Percentiles rank a stretch among this genome's conserved stretches.
Evolutionary conservation across 2,888 invertebrate genomes (phyloP).

Genomic region (Trimorus sp.): DNA sequence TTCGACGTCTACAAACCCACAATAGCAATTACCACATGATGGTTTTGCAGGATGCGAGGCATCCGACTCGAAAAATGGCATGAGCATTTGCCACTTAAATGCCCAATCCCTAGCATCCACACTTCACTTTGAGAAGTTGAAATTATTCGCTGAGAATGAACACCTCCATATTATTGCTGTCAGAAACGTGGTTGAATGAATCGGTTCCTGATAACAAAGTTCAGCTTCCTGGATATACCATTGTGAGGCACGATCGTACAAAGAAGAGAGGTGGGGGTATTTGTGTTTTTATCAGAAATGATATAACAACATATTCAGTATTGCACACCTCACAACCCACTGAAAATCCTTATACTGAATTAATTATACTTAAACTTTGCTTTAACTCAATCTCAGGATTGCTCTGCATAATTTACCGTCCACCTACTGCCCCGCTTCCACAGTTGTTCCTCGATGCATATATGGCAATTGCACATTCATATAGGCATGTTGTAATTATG

Average conservation of each 20-base stretch:
- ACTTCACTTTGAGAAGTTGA: not conserved
- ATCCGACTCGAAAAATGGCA: too few species aligned
- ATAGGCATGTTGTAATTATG: not conserved
- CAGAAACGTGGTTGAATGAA: slow-evolving; percentile 3
- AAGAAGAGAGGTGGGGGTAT: not conserved
- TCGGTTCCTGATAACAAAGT: not conserved
- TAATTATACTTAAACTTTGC: not conserved
- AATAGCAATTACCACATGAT: not conserved
- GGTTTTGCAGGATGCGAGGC: too few species aligned
- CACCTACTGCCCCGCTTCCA: not conserved
- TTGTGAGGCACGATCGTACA: not conserved
- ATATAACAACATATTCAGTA: not conserved
- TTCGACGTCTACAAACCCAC: too few species aligned
- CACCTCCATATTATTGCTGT: not conserved
- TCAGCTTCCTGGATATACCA: not conserved
- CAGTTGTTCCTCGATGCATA: not conserved
- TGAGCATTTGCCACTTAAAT: not conserved
- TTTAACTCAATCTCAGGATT: not conserved
- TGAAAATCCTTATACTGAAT: not conserved
- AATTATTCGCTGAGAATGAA: not conserved
- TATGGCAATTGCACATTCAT: not conserved
- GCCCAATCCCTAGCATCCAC: not conserved
- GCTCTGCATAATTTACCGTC: not conserved
- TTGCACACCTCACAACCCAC: not conserved
- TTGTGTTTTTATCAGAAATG: not conserved